Conservation (phyloP, 2,888 invertebrate genomes). For the Lampropteryx suffumata region DNA sequence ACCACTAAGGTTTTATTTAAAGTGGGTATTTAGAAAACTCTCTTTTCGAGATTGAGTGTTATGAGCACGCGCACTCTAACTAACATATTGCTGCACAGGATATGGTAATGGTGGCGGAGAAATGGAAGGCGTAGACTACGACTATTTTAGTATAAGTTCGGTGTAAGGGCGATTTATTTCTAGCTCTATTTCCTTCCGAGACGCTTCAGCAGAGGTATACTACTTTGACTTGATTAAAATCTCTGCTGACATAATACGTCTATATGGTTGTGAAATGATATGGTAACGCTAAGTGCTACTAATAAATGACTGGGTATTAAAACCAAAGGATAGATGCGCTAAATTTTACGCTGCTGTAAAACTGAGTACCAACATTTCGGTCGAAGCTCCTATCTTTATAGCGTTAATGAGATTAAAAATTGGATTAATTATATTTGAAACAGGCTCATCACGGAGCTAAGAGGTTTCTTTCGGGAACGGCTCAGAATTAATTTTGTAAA, state of each 20-base stretch:
- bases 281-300: constrained; percentile 30
- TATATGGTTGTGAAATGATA: constrained; percentile 32
- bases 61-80: constrained; percentile 54
- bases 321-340: neutral
- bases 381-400: constrained; percentile 10
- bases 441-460: constrained; percentile 50
- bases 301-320: constrained; percentile 1
- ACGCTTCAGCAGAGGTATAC: constrained; percentile 50
- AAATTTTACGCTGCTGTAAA: constrained; percentile 6
- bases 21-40: constrained; percentile 22
- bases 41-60: constrained; percentile 41
- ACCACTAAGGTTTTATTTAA: constrained; percentile 15
- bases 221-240: constrained; percentile 47
- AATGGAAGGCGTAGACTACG: constrained; percentile 68
- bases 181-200: constrained; percentile 75
- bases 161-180: constrained; percentile 79
- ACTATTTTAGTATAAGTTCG: constrained; percentile 77
- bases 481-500: constrained; percentile 59
- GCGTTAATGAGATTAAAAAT: constrained; percentile 49
- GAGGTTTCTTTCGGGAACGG: constrained; percentile 46
- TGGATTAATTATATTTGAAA: constrained; percentile 64
- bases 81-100: constrained; percentile 69
- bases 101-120: constrained; percentile 76
- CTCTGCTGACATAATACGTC: constrained; percentile 41
- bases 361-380: neutral